Conservation (phyloP, 35 echinoderm and acorn worm species). For the Lytechinus variegatus region DNA sequence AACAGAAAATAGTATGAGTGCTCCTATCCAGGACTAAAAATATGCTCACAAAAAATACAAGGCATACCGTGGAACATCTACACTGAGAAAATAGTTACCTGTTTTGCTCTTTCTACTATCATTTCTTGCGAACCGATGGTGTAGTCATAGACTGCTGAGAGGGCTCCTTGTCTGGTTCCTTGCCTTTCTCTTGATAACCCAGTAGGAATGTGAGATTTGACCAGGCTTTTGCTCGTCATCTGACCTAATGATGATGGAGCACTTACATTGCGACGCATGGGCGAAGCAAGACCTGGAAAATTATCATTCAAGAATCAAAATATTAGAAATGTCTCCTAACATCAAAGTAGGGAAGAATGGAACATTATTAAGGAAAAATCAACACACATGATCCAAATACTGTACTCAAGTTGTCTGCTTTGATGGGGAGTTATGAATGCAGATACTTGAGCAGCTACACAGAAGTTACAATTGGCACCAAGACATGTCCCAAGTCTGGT, state of each 20-base stretch:
- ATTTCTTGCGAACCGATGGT: slow-evolving; percentile 98
- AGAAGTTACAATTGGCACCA: too few relatives aligned
- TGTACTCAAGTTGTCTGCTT: too few relatives aligned
- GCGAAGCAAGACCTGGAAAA: background rate
- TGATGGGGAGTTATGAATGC: too few relatives aligned
- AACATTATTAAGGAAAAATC: too few relatives aligned
- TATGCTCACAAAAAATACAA: too few relatives aligned
- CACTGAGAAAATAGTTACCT: slow-evolving; percentile 53
- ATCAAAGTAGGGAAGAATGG: too few relatives aligned
- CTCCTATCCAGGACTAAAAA: too few relatives aligned
- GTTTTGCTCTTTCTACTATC: slow-evolving; percentile 99
- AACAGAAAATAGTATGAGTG: too few relatives aligned
- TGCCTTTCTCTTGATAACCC: slow-evolving; percentile 50
- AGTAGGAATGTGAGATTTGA: slow-evolving; percentile 63
- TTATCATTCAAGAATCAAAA: background rate
- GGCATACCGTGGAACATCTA: too few relatives aligned
- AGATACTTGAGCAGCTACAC: too few relatives aligned
- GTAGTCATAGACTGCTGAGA: slow-evolving; percentile 93
- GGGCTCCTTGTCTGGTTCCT: slow-evolving; percentile 76
- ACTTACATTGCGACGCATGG: background rate
- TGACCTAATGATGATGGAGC: slow-evolving; percentile 22
- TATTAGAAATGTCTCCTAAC: background rate
- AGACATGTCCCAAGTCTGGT: background rate
- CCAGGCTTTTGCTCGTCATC: slow-evolving; percentile 40
- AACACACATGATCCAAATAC: too few relatives aligned